phyloP scores from a whole-genome alignment of 1,140 invertebrate genomes.

The Pseudomyrmex pallidus region DNA sequence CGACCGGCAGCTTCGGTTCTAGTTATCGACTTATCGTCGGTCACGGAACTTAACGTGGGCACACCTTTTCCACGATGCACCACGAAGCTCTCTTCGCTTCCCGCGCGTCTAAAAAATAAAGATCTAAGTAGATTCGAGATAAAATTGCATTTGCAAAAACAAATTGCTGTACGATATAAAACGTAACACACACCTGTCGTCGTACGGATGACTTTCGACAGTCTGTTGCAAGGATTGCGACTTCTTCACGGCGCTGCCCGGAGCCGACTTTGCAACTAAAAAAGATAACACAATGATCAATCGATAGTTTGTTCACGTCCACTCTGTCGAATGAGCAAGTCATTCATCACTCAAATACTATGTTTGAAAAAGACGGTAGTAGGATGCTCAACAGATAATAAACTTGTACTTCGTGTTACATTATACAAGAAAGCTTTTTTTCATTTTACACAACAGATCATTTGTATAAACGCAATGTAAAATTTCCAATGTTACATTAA shows the following conservation, averaged over 20 bases:
- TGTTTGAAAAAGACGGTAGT: constrained; percentile 21
- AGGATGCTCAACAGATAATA: constrained; percentile 48
- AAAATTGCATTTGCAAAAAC: not conserved
- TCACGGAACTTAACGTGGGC: constrained; percentile 90
- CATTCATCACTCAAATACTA: constrained; percentile 42
- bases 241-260: constrained; percentile 82
- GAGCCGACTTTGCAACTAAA: constrained; percentile 83
- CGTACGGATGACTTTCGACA: constrained; percentile 80
- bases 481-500: constrained; percentile 32
- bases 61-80: constrained; percentile 92
- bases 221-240: constrained; percentile 85
- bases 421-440: constrained; percentile 29
- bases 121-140: not conserved
- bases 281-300: constrained; percentile 70
- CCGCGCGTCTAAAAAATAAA: constrained; percentile 72
- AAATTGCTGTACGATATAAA: not conserved
- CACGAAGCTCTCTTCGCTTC: constrained; percentile 90
- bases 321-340: constrained; percentile 3
- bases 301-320: constrained; percentile 9
- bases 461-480: constrained; percentile 24
- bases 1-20: constrained; percentile 90
- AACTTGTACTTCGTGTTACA: constrained; percentile 14
- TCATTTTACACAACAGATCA: constrained; percentile 35
- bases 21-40: constrained; percentile 83
- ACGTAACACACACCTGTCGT: constrained; percentile 81